Conservation (phyloP, 2,888 invertebrate species). For the Caenorhabditis sp. region DNA sequence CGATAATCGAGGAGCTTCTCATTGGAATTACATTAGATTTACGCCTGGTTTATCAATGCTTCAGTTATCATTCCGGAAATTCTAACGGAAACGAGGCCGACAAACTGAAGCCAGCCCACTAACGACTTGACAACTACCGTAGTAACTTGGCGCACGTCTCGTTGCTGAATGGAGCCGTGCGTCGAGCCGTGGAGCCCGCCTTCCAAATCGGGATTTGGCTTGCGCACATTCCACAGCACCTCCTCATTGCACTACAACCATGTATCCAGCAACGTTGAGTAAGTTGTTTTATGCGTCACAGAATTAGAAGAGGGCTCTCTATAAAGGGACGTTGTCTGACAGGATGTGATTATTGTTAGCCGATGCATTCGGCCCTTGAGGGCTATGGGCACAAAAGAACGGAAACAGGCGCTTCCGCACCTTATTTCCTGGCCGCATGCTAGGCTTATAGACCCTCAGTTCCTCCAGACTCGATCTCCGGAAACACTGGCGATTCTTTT, state of each 20-base stretch:
- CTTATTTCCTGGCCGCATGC: slow-evolving; percentile 65
- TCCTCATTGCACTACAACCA: slow-evolving; percentile 46
- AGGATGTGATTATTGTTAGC: slow-evolving; percentile 57
- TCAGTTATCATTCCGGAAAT: slow-evolving; percentile 53
- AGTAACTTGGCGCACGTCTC: slow-evolving; percentile 16
- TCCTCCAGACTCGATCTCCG: slow-evolving; percentile 54
- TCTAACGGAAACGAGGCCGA: slow-evolving; percentile 42
- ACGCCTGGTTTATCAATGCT: slow-evolving; percentile 26
- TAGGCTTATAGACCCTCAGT: slow-evolving; percentile 51
- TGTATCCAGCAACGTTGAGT: slow-evolving; percentile 59
- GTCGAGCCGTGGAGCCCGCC: slow-evolving; percentile 33
- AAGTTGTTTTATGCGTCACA: slow-evolving; percentile 51
- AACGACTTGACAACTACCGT: slow-evolving; percentile 43
- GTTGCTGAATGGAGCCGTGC: slow-evolving; percentile 48
- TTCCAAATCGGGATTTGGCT: slow-evolving; percentile 33
- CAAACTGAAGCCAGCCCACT: slow-evolving; percentile 33
- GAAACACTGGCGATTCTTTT: slow-evolving; percentile 59
- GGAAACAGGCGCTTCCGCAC: slow-evolving; percentile 70
- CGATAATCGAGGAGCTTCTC: slow-evolving; percentile 31
- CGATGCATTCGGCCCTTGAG: slow-evolving; percentile 37
- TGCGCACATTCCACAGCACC: slow-evolving; percentile 21
- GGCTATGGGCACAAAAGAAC: slow-evolving; percentile 57
- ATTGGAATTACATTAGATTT: slow-evolving; percentile 42
- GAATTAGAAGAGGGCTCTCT: slow-evolving; percentile 17
- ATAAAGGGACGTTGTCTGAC: slow-evolving; percentile 24